Evolutionary conservation across 2,113 vertebrate genomes (phyloP).

Genomic region (Camelus bactrianus): DNA sequence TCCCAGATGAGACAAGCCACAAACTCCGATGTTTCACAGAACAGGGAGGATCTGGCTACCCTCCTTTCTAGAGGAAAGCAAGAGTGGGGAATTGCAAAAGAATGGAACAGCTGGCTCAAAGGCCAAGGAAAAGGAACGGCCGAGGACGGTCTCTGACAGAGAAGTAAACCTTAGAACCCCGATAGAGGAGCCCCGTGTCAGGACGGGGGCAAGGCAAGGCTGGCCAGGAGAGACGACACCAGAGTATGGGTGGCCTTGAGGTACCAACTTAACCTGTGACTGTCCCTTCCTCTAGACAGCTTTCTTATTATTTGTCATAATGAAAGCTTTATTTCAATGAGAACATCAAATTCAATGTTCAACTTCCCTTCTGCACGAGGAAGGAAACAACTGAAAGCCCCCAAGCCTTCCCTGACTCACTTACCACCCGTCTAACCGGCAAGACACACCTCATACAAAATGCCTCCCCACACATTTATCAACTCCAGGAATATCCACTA

Average conservation of each 20-base stretch:
- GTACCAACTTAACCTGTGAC: neutral
- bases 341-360: neutral
- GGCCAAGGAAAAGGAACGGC: neutral
- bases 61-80: neutral
- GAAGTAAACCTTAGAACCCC: neutral
- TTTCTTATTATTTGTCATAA: neutral
- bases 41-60: neutral
- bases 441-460: neutral
- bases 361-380: neutral
- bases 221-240: neutral
- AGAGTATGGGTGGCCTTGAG: neutral
- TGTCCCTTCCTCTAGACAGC: neutral
- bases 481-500: neutral
- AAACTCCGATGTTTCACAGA: neutral
- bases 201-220: neutral
- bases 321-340: neutral
- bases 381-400: neutral
- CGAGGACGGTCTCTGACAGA: neutral
- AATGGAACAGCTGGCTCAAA: neutral
- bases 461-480: neutral
- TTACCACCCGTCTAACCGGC: neutral
- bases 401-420: neutral
- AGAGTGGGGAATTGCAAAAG: neutral
- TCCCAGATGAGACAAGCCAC: neutral
- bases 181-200: neutral